Conservation (phyloP, 2,113 vertebrate species). For the Oreamnos americanus region DNA sequence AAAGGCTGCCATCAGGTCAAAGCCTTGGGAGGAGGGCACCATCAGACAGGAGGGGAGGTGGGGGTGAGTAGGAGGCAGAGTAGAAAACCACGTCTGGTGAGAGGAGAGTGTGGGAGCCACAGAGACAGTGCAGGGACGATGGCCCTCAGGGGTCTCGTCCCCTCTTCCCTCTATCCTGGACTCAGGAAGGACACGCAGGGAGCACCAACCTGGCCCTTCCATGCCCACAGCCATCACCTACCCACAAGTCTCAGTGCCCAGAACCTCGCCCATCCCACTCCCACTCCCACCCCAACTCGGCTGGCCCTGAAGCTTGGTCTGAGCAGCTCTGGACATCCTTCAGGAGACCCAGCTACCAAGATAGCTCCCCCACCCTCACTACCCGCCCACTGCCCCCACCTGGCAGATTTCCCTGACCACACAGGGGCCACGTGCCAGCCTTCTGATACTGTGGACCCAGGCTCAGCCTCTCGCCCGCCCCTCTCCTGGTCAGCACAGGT, state of each 20-base stretch:
- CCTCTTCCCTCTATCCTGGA: background rate
- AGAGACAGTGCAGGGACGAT: background rate
- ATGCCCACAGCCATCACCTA: background rate
- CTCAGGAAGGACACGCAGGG: background rate
- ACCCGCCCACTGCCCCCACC: accelerated
- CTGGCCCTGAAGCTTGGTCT: no score
- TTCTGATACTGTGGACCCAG: background rate
- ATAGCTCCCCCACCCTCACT: background rate
- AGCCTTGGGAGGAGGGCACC: conserved; percentile 78
- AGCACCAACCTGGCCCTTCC: background rate
- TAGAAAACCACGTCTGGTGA: background rate
- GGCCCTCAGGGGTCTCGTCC: background rate
- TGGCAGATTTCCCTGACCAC: background rate
- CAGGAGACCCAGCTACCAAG: no score
- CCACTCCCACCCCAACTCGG: background rate
- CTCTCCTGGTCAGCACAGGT: background rate
- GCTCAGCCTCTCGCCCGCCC: accelerated
- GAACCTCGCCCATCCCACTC: background rate
- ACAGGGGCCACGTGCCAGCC: background rate
- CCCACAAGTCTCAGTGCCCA: background rate
- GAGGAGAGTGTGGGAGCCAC: background rate
- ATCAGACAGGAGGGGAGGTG: accelerated
- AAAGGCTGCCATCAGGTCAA: conserved; percentile 94
- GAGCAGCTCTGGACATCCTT: background rate
- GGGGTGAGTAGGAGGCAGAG: background rate